Percentiles rank a stretch among this genome's conserved stretches.
These are phyloP conservation scores for Steatocranus sp. DNA, from an alignment of 2,797 vertebrate genomes.

Conservation along the genomic window DNA sequence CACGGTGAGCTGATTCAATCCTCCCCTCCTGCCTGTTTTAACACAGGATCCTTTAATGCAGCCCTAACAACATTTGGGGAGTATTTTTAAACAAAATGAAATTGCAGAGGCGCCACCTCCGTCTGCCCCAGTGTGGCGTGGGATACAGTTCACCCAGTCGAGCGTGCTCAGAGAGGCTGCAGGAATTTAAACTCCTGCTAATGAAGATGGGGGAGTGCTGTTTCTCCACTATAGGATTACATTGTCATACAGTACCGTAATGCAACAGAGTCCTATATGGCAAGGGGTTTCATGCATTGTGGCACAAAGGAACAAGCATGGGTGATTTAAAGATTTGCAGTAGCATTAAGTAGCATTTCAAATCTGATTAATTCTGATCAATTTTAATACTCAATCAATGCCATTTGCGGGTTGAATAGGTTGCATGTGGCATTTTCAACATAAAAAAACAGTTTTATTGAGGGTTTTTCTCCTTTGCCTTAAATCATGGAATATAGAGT, in stretches of 20 bases:
- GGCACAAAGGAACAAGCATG: not conserved
- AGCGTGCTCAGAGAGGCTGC: constrained; percentile 62
- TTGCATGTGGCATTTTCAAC: not conserved
- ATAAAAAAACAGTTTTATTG: not conserved
- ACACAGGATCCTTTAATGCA: constrained; percentile 93
- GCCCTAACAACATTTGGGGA: constrained; percentile 94
- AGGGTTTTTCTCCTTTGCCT: not conserved
- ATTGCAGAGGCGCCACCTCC: constrained; percentile 91
- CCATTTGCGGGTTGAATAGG: not conserved
- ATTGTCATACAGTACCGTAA: constrained; percentile 59
- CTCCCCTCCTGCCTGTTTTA: constrained; percentile 84
- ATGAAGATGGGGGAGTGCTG: constrained; percentile 66
- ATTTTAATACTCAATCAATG: not conserved
- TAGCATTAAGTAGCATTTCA: not conserved
- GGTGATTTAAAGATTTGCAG: not conserved
- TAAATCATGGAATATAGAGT: not conserved
- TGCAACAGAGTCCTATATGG: constrained; percentile 33
- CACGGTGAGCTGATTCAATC: constrained; percentile 81
- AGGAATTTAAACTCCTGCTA: constrained; percentile 72
- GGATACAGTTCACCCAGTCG: constrained; percentile 77
- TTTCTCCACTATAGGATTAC: constrained; percentile 65
- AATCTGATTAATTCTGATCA: not conserved
- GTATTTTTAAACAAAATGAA: constrained; percentile 99
- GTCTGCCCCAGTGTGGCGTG: constrained; percentile 76
- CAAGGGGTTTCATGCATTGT: not conserved